Percentiles rank a stretch among this genome's conserved stretches.
phyloP scores from a whole-genome alignment of 2,797 vertebrate genomes.

The Caiman crocodilus region DNA sequence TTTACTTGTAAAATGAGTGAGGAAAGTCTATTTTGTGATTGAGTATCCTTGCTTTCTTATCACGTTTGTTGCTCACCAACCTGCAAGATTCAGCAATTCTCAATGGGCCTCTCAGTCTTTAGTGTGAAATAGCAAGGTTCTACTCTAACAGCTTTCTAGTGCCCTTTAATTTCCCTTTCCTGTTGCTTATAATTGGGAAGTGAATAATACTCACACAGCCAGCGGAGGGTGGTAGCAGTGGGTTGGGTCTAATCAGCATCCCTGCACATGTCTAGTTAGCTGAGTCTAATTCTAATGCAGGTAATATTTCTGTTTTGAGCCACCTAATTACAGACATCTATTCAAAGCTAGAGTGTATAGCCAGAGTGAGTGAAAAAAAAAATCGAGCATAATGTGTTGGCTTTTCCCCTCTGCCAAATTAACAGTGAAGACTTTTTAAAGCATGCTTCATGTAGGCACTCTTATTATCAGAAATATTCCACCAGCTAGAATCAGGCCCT shows the following conservation, averaged over 20 bases:
- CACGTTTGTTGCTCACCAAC: background rate
- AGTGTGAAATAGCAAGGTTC: conserved; percentile 15
- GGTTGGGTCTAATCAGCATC: conserved; percentile 49
- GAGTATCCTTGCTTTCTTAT: background rate
- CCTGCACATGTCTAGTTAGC: conserved; percentile 18
- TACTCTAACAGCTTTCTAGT: background rate
- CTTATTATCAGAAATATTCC: conserved; percentile 66
- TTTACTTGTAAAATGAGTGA: background rate
- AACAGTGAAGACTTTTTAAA: conserved; percentile 73
- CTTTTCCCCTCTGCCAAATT: conserved; percentile 73
- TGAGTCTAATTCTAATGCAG: conserved; percentile 68
- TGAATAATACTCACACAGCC: conserved; percentile 2
- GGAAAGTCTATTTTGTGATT: background rate
- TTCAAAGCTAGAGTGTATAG: conserved; percentile 63
- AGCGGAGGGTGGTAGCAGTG: conserved; percentile 24
- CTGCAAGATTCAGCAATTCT: background rate
- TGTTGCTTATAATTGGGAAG: conserved; percentile 43
- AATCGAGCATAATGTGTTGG: conserved; percentile 57
- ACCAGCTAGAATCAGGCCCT: conserved; percentile 52
- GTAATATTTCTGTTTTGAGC: conserved; percentile 76
- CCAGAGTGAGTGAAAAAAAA: conserved; percentile 69
- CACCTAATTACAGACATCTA: conserved; percentile 76
- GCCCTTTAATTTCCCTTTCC: conserved; percentile 34
- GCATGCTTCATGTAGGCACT: conserved; percentile 56
- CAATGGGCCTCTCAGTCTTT: background rate